A percentile compares a stretch with the other conserved stretches of the same genome.
Conservation (phyloP, 2,113 vertebrate species). For the Benitochromis conjunctus region DNA sequence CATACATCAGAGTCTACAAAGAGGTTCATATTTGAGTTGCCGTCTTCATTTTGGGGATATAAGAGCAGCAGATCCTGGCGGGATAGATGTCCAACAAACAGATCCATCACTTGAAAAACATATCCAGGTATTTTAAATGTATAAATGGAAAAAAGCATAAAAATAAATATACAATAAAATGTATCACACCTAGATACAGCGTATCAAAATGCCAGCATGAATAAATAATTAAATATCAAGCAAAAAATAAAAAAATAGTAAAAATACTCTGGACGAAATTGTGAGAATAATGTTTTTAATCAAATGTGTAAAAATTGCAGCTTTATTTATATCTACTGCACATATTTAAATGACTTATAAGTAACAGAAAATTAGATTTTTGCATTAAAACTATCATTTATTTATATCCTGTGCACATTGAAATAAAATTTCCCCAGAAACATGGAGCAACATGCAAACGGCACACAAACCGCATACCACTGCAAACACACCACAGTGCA, state of each 20-base stretch:
- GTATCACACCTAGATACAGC: neutral
- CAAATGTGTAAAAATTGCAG: accelerated
- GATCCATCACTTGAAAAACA: neutral
- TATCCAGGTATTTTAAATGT: neutral
- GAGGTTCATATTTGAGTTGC: neutral
- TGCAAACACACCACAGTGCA: neutral
- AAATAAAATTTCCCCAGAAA: neutral
- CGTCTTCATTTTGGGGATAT: neutral
- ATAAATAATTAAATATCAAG: neutral
- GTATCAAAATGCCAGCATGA: neutral
- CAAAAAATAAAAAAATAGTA: neutral
- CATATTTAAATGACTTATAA: neutral
- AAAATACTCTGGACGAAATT: neutral
- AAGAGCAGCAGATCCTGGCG: neutral
- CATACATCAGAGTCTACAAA: neutral
- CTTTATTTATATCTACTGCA: neutral
- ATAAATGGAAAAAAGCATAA: accelerated
- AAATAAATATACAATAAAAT: neutral
- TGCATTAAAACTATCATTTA: neutral
- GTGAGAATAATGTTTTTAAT: accelerated
- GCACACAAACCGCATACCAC: neutral
- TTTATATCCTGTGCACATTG: neutral
- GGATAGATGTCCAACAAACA: neutral
- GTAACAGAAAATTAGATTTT: neutral
- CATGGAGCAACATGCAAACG: neutral